Evolutionary conservation across 2,888 invertebrate species (phyloP), one percentile per base, ranked within the genome.

Genomic region (Eilema griseolum): DNA sequence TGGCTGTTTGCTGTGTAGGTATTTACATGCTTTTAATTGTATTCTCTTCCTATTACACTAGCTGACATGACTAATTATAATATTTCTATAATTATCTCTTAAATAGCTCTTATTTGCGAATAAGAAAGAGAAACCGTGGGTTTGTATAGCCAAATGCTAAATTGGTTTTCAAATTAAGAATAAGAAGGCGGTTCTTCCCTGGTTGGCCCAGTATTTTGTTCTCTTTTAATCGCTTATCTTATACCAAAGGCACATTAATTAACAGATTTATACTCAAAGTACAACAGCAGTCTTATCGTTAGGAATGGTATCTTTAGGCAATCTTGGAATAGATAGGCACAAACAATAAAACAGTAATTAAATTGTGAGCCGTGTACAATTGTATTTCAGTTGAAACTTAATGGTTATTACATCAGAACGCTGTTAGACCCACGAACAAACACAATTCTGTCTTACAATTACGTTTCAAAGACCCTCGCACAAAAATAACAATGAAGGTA

Each of bases 261-360:
- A 20, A n/a, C n/a, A 52, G 52, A 52, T 52, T 52, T n/a, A 52
- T 52, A 52, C n/a, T n/a, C 52, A 52, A n/a, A 52, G 20, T 52
- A 52, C 52, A 52, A 52, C n/a, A 52, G 52, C 52, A n/a, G n/a
- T 10, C n/a, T n/a, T 59, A 59, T 52, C 52, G 4, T 20, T 52
- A 52, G 52, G 52, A n/a, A 52, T 20, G n/a, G n/a, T 52, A 52
- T 52, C 52, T 52, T n/a, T 7, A n/a, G n/a, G 52, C n/a, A 52
- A 52, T 52, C 52, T 52, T n/a, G n/a, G 52, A n/a, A 52, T n/a
- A 52, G 52, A 52, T 52, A n/a, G 52, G 52, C 10, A 1, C n/a
- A n/a, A 52, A 52, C 52, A 52, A 52, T 52, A 52, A 52, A 52
- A 52, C 52, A 52, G 52, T 52, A n/a, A 52, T 52, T 52, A 52